Conservation (phyloP, 2,888 invertebrate genomes). For the Aphodius sticticus region DNA sequence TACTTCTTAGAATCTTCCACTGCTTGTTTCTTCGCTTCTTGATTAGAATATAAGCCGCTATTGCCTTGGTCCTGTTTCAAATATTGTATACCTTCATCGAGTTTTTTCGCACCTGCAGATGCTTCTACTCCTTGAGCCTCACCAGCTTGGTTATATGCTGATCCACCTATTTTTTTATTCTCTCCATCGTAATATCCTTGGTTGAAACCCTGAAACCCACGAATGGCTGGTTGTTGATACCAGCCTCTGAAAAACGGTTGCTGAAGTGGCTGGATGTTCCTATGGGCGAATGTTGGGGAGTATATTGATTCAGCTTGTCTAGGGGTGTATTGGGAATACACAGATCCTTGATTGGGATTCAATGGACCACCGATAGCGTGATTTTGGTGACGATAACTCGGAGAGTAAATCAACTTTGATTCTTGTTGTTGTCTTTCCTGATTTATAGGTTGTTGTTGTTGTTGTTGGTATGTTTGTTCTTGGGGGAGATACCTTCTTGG, state of each 20-base stretch:
- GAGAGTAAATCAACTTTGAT: background rate
- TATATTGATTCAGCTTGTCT: background rate
- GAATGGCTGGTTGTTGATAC: slow-evolving; percentile 7
- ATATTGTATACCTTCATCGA: slow-evolving; percentile 23
- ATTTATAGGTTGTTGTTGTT: background rate
- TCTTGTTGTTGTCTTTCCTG: background rate
- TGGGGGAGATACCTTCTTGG: background rate
- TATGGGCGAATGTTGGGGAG: background rate
- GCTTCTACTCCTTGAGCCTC: slow-evolving; percentile 16
- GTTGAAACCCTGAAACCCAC: background rate
- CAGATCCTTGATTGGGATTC: background rate
- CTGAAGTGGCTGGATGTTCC: background rate
- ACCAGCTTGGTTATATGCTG: slow-evolving; percentile 4
- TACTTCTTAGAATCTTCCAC: slow-evolving; percentile 26
- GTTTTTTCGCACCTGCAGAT: background rate
- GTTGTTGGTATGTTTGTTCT: background rate
- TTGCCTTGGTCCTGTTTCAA: slow-evolving; percentile 25
- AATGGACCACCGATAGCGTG: background rate
- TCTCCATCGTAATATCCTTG: slow-evolving; percentile 13
- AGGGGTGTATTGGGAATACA: background rate
- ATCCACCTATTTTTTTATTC: background rate
- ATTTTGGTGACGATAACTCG: background rate
- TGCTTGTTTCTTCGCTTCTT: slow-evolving; percentile 23
- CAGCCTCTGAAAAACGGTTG: background rate
- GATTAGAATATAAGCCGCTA: slow-evolving; percentile 11